phyloP scores from a whole-genome alignment of 1,140 invertebrate species.

The Lamellibrachia luymesi region DNA sequence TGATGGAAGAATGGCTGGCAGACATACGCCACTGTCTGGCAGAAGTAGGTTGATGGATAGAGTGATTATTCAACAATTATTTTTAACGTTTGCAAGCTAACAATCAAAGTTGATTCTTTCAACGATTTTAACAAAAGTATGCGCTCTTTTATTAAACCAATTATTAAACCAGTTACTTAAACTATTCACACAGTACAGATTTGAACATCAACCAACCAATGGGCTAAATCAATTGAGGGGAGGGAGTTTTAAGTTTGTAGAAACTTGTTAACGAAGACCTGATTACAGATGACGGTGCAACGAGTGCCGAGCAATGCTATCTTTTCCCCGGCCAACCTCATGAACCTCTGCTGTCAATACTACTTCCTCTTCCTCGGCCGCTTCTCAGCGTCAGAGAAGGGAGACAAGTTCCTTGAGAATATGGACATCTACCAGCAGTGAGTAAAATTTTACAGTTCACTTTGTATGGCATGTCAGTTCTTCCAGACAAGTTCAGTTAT shows the following conservation, averaged over 20 bases:
- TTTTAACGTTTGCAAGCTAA: too few species aligned
- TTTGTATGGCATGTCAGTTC: not conserved
- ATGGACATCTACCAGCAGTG: conserved; percentile 75
- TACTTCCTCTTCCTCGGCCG: conserved; percentile 92
- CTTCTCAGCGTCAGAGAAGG: conserved; percentile 73
- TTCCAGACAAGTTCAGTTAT: not conserved
- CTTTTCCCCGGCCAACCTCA: conserved; percentile 83
- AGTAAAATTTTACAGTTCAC: conserved; percentile 37
- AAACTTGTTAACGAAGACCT: too few species aligned
- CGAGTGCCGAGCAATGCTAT: conserved; percentile 80
- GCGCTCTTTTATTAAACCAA: too few species aligned
- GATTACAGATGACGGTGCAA: conserved; percentile 62
- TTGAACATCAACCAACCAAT: too few species aligned
- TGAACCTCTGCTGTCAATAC: conserved; percentile 83
- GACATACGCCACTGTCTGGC: conserved; percentile 76
- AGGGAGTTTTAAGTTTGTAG: too few species aligned
- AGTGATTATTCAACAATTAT: not conserved
- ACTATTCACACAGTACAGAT: too few species aligned
- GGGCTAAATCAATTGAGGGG: too few species aligned
- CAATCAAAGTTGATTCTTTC: too few species aligned
- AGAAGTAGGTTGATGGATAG: conserved; percentile 42
- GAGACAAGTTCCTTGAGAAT: conserved; percentile 70
- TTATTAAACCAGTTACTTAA: too few species aligned
- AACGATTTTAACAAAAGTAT: too few species aligned
- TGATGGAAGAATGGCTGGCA: conserved; percentile 75